Evolutionary conservation across 2,888 invertebrate genomes (phyloP).

Genomic region (Gymnocheta viridis): DNA sequence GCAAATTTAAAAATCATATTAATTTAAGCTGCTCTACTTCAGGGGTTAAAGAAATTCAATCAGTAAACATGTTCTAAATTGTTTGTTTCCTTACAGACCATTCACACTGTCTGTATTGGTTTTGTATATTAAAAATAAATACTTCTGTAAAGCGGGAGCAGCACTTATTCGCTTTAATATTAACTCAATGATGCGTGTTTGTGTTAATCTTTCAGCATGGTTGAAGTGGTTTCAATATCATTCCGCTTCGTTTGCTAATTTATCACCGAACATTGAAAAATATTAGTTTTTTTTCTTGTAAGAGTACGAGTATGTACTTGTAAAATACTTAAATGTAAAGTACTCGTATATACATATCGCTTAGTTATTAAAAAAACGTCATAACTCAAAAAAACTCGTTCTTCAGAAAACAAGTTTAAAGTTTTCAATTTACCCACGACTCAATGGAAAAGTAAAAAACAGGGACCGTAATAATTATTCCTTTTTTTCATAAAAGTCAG

Average conservation of each 20-base stretch:
- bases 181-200: conserved; percentile 55
- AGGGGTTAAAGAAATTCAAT: too few relatives aligned
- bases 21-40: too few relatives aligned
- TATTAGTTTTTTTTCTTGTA: neutral
- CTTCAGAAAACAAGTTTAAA: too few relatives aligned
- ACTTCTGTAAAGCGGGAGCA: conserved; percentile 13
- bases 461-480: too few relatives aligned
- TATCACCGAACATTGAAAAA: conserved; percentile 35
- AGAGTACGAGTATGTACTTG: neutral
- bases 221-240: conserved; percentile 67
- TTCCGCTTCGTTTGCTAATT: conserved; percentile 63
- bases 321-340: neutral
- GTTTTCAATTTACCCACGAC: too few relatives aligned
- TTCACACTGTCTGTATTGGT: conserved; percentile 37
- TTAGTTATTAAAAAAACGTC: too few relatives aligned
- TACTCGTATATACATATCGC: too few relatives aligned
- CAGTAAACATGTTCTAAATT: too few relatives aligned
- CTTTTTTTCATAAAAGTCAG: too few relatives aligned
- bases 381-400: too few relatives aligned
- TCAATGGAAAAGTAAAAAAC: too few relatives aligned
- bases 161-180: conserved; percentile 48
- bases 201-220: conserved; percentile 60
- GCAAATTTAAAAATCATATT: too few relatives aligned
- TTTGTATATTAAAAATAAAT: conserved; percentile 38
- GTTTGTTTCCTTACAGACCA: neutral